Evolutionary conservation across 2,113 vertebrate genomes (phyloP).

Genomic region (Prochilodus magdalenae): DNA sequence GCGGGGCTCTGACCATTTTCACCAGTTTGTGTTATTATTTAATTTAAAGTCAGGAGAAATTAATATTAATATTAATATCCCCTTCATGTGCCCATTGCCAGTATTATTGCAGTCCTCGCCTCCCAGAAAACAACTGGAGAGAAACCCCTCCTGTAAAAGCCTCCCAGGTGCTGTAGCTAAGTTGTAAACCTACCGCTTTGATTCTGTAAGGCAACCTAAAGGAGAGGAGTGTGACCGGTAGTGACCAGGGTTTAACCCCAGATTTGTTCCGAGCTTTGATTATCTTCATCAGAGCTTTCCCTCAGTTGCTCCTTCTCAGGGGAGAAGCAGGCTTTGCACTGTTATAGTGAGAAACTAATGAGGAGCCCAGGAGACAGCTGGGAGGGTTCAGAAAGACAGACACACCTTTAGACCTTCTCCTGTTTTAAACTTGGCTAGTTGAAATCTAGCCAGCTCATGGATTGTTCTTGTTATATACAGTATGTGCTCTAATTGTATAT

Average conservation of each 20-base stretch:
- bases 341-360: conserved; percentile 47
- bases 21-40: no score
- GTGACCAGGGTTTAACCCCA: conserved; percentile 24
- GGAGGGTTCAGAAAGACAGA: neutral
- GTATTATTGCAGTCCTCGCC: neutral
- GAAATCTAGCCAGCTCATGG: neutral
- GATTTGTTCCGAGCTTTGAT: conserved; percentile 31
- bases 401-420: neutral
- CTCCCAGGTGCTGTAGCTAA: neutral
- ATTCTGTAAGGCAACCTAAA: conserved; percentile 28
- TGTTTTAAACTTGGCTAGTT: neutral
- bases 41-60: no score
- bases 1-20: no score
- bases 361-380: conserved; percentile 39
- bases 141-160: neutral
- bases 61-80: no score
- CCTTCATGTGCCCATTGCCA: no score
- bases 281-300: conserved; percentile 34
- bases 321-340: conserved; percentile 36
- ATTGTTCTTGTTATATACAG: neutral
- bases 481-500: neutral
- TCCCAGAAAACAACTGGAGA: neutral
- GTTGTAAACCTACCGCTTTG: conserved; percentile 20
- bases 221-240: conserved; percentile 5
- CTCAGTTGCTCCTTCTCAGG: conserved; percentile 18